Evolutionary conservation across 2,113 vertebrate species (phyloP).

Genomic region (Melanerpes formicivorus): DNA sequence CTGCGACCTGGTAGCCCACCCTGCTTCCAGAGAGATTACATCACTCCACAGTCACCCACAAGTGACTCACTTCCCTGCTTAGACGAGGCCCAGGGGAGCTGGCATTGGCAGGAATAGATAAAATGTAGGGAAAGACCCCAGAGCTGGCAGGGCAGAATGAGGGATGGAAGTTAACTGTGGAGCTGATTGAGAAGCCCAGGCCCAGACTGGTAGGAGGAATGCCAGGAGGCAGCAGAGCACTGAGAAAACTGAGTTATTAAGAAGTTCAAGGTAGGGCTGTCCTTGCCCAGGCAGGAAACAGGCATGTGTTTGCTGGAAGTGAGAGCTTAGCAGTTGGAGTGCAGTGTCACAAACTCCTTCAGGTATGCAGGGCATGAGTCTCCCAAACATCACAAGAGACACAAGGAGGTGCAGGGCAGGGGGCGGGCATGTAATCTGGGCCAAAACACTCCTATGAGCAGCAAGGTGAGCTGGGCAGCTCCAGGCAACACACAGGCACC

Average conservation of each 20-base stretch:
- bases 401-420: not conserved
- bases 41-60: not conserved
- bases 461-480: not conserved
- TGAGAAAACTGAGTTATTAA: not conserved
- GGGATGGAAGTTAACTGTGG: not conserved
- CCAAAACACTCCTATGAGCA: not conserved
- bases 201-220: conserved; percentile 16
- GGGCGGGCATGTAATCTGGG: not conserved
- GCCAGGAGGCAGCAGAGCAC: not conserved
- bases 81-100: not conserved
- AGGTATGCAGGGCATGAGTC: conserved; percentile 3
- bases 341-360: conserved; percentile 23
- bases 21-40: not conserved
- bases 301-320: not conserved
- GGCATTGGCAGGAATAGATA: not conserved
- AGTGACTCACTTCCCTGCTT: not conserved
- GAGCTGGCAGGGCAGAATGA: not conserved
- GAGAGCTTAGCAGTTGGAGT: conserved; percentile 37
- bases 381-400: not conserved
- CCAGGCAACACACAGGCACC: accelerated
- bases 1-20: not conserved
- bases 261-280: not conserved
- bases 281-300: conserved; percentile 56
- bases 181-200: not conserved
- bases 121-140: not conserved